Base-by-base conservation (phyloP, 92 coral and sea anemone species). In the Zoanthus solanderi region DNA sequence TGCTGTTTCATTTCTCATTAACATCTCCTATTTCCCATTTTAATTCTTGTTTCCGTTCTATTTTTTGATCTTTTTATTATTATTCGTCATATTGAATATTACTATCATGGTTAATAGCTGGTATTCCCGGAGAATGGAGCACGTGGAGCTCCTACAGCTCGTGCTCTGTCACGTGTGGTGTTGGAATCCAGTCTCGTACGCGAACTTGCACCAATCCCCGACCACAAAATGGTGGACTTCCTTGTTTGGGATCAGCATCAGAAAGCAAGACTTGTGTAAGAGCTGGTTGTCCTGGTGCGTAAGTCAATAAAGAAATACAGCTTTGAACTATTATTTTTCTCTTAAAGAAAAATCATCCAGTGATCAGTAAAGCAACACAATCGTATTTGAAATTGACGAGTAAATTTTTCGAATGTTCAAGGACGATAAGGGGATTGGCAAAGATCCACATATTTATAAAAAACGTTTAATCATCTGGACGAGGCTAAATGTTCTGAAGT, bases 141-240 rank as follows among this genome's bases (percentile, higher is more conserved):
- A 0, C 4, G 6, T 93, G 96, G 94, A 91, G 94, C 45, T 84
- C 53, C 83, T 93, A 91, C 85, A 87, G 92, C n/a, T 69, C 76
- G 4, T 93, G 96, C 34, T 63, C 92, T 9, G 88, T 84, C 77
- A 69, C 92, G 6, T 91, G 96, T 78, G 94, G 91, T 18, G 34
- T 30, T 10, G 90, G 93, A 23, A 88, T 83, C 18, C 94, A 88
- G 87, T 89, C 72, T 50, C 92, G 94, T 12, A 18, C 87, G 23
- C 78, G 96, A 57, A 86, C 94, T 1, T 93, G 96, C 67, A 72
- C 92, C 63, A 91, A 89, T 53, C 96, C 96, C 4, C 78, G 76
- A 7, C 94, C 96, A 16, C 54, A 85, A 28, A 75, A 71, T 78
- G 90, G 96, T 13, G 96, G 96, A 2, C 91, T 89, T 78, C 90